Evolutionary conservation across 2,797 vertebrate genomes (phyloP), one percentile per base, ranked within the genome.

Genomic region (Cirrhinus mrigala): DNA sequence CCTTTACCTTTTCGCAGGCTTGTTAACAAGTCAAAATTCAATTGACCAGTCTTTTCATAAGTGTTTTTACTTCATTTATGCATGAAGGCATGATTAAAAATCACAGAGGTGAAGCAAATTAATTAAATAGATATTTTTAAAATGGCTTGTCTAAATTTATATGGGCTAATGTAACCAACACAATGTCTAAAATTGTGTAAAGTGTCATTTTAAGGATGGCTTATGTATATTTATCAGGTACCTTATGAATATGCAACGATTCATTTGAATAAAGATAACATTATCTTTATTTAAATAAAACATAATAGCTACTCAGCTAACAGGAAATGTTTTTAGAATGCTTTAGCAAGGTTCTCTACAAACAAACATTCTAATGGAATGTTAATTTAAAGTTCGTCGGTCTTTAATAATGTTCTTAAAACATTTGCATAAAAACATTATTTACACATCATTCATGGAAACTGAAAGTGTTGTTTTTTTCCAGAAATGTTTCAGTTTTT

Each of bases 11-110:
- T 86, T 87, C 81, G 86, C 82, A 86, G 87, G 70, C 83, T 71
- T 68, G 44, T 83, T 91, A 83, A 79, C 69, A 14, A 88, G 79
- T 89, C 82, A 52, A 75, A 91, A 85, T 83, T 87, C 74, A 89
- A 81, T 66, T 52, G 66, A 85, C 50, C 70, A 89, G 92, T 88
- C 54, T 87, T 83, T 73, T 84, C 85, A 66, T 87, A 90, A 91
- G 89, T 81, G 92, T 66, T 71, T 44, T 58, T 58, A 18, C 4
- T 48, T 90, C 71, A 84, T 81, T n/a, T 75, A 83, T 54, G 50
- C 68, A 86, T 54, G 83, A 58, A 74, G 83, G 78, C 54, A 56
- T 81, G 37, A 84, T 90, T 88, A 81, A 91, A 83, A 87, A 90
- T 54, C 60, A 52, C 54, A 58, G 79, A 89, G 80, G 79, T 88